These are phyloP conservation scores for Eurois occulta DNA, from an alignment of 2,888 invertebrate species.

Conservation along the genomic window DNA sequence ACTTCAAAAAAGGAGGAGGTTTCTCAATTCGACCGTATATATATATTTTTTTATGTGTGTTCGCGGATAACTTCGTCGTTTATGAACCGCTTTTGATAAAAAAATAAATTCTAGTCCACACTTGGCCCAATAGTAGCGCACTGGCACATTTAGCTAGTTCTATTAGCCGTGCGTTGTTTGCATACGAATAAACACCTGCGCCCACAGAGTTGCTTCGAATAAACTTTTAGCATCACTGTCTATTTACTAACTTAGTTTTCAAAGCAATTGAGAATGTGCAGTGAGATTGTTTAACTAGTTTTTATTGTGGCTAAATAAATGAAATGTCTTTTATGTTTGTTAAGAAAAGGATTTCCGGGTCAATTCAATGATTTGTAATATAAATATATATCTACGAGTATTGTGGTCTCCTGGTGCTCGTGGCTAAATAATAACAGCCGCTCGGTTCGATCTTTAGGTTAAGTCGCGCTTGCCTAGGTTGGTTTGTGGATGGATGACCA, in stretches of 20 bases:
- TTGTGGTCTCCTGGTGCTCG: no score
- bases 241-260: slow-evolving; percentile 39
- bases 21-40: no score
- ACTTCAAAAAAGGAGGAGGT: no score
- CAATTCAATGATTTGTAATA: neutral
- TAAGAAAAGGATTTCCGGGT: neutral
- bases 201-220: slow-evolving; percentile 35
- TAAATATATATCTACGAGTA: no score
- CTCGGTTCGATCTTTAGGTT: no score
- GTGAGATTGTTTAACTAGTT: slow-evolving; percentile 17
- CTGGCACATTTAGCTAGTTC: slow-evolving; percentile 44
- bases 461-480: no score
- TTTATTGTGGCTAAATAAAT: neutral
- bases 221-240: slow-evolving; percentile 45
- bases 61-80: no score
- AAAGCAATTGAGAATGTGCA: slow-evolving; percentile 40
- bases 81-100: no score
- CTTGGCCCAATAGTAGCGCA: slow-evolving; percentile 45
- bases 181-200: slow-evolving; percentile 63
- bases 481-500: no score
- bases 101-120: no score
- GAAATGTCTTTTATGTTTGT: neutral
- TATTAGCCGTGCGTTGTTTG: slow-evolving; percentile 62
- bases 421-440: no score
- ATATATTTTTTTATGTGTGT: no score